Conservation (phyloP, 2,113 vertebrate genomes). For the Genyomyrus donnyi region DNA sequence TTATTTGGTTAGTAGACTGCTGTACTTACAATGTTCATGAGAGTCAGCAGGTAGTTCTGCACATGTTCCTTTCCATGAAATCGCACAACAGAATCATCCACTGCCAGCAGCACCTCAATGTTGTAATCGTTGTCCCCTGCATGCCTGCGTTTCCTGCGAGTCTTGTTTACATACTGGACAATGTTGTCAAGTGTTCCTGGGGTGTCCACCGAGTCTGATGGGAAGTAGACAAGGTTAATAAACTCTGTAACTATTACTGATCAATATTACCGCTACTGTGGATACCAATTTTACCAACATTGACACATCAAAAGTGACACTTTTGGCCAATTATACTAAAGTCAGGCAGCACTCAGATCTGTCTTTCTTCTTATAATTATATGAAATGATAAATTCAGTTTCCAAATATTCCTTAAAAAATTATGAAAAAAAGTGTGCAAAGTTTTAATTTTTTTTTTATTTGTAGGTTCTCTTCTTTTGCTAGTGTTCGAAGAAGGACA, state of each 20-base stretch:
- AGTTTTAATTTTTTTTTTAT: not conserved
- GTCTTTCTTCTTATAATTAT: not conserved
- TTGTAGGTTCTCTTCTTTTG: not conserved
- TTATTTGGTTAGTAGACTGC: not conserved
- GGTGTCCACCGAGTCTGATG: constrained; percentile 57
- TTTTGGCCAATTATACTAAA: not conserved
- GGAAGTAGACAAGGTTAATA: constrained; percentile 25
- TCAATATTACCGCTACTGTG: not conserved
- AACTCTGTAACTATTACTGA: not conserved
- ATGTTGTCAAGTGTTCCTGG: constrained; percentile 53
- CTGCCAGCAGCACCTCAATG: constrained; percentile 91
- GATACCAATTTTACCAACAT: not conserved
- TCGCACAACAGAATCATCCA: constrained; percentile 91
- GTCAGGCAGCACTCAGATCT: not conserved
- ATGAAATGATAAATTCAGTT: not conserved
- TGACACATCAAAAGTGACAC: not conserved
- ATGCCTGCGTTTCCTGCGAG: constrained; percentile 62
- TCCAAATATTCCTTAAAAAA: not conserved
- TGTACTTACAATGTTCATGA: constrained; percentile 96
- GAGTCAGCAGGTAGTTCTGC: constrained; percentile 96
- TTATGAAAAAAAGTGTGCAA: not conserved
- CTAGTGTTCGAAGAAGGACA: not conserved
- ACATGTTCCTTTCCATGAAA: constrained; percentile 97
- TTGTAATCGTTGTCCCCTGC: constrained; percentile 78
- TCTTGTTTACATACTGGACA: constrained; percentile 67